A percentile compares a stretch with the other conserved stretches of the same genome.
Evolutionary conservation across 1,140 invertebrate genomes (phyloP).

Genomic region (Drosophila burlai): DNA sequence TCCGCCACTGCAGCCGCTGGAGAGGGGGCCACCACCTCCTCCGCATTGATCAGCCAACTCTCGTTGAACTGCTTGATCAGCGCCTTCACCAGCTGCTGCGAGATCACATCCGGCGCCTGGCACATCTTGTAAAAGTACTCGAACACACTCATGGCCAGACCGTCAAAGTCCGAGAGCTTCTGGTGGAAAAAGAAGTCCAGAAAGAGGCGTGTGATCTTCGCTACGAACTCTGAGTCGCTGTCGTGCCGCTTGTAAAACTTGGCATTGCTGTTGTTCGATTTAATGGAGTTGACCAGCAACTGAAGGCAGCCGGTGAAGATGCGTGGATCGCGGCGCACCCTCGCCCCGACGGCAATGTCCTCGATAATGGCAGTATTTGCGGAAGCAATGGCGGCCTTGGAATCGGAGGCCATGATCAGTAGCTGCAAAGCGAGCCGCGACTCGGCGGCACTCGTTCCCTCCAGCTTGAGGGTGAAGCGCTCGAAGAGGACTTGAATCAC

Average conservation of each 20-base stretch:
- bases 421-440: conserved; percentile 90
- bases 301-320: conserved; percentile 71
- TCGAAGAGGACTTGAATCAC: conserved; percentile 91
- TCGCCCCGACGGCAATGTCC: conserved; percentile 84
- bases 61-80: conserved; percentile 61
- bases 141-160: conserved; percentile 63
- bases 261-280: conserved; percentile 56
- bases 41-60: conserved; percentile 36
- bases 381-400: conserved; percentile 86
- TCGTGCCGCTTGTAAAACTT: conserved; percentile 77
- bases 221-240: conserved; percentile 58
- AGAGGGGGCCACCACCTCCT: neutral
- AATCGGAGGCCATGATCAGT: conserved; percentile 90
- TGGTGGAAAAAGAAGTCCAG: conserved; percentile 75
- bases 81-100: conserved; percentile 66
- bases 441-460: conserved; percentile 89
- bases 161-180: conserved; percentile 69
- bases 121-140: conserved; percentile 80
- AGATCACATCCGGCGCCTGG: conserved; percentile 76
- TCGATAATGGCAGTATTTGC: conserved; percentile 87
- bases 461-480: conserved; percentile 91
- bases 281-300: conserved; percentile 72
- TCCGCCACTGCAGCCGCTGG: neutral
- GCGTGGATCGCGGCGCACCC: conserved; percentile 72
- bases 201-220: conserved; percentile 56